Conservation (phyloP, 2,888 invertebrate genomes). For the Philonicus albiceps region DNA sequence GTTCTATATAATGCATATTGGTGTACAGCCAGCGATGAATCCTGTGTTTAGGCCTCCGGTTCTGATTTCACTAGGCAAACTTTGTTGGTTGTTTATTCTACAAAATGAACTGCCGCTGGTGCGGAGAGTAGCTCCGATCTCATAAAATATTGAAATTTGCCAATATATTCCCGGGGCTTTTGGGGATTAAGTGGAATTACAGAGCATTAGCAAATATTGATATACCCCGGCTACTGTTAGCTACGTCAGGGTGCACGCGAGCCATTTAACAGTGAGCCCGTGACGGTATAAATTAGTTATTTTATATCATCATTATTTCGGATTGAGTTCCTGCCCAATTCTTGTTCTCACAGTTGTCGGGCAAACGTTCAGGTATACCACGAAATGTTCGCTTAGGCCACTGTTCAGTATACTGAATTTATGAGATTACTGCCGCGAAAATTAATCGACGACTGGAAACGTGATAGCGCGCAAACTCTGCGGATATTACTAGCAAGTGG, state of each 20-base stretch:
- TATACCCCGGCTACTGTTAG: background rate
- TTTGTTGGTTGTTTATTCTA: background rate
- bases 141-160: slow-evolving; percentile 6
- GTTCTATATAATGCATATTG: background rate
- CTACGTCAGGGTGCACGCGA: background rate
- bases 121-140: background rate
- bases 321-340: background rate
- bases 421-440: background rate
- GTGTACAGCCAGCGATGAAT: background rate
- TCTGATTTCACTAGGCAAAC: background rate
- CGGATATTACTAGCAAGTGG: background rate
- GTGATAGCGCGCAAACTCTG: background rate
- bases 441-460: background rate
- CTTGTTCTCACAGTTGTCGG: background rate
- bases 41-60: background rate
- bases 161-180: background rate
- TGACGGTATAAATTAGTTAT: background rate
- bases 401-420: background rate
- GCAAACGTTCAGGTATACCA: background rate
- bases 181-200: background rate
- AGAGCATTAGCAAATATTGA: slow-evolving; percentile 9
- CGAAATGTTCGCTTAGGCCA: background rate
- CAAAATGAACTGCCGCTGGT: background rate
- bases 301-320: background rate
- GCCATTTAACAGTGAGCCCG: background rate